A percentile compares a stretch with the other conserved stretches of the same genome.
Conservation (phyloP, 2,888 invertebrate species). For the Tinea pellionella region DNA sequence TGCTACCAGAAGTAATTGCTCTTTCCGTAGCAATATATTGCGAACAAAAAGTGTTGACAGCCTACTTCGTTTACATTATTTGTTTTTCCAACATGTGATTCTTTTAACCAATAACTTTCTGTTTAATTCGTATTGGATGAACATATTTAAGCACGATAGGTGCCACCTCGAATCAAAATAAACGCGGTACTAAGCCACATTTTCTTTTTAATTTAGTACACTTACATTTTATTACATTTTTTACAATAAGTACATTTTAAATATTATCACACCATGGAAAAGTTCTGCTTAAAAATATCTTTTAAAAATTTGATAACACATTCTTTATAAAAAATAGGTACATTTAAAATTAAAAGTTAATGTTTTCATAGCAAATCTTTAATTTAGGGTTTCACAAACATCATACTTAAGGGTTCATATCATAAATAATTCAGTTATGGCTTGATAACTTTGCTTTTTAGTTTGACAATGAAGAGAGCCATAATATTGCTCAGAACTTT, state of each 20-base stretch:
- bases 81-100: neutral
- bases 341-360: neutral
- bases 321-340: neutral
- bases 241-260: no score
- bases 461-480: neutral
- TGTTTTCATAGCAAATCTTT: neutral
- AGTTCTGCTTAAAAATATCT: no score
- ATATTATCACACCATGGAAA: no score
- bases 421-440: neutral
- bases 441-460: neutral
- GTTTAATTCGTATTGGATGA: no score
- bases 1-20: slow-evolving; percentile 3
- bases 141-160: no score
- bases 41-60: slow-evolving; percentile 9
- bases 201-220: no score
- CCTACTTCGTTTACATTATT: slow-evolving; percentile 7
- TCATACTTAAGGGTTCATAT: neutral
- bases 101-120: neutral
- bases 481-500: neutral
- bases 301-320: no score
- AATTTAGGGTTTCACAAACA: neutral
- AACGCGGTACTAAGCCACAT: no score
- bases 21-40: neutral
- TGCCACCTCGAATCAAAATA: no score
- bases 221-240: no score